Percentiles rank a stretch among this genome's conserved stretches.
Conservation (phyloP, 2,888 invertebrate species). For the Netelia melanura region DNA sequence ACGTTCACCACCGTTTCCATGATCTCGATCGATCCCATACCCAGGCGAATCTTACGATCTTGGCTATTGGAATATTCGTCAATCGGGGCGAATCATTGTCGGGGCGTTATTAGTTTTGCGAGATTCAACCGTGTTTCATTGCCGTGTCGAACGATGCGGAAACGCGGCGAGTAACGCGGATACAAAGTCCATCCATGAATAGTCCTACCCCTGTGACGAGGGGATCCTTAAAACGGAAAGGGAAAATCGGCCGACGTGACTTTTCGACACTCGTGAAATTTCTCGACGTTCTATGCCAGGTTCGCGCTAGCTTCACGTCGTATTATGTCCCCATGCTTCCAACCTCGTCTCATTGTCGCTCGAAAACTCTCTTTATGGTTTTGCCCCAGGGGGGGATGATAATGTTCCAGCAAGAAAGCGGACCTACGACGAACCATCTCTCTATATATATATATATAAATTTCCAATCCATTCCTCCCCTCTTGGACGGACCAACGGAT, state of each 20-base stretch:
- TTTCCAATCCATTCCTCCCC: conserved; percentile 20
- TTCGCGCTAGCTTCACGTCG: conserved; percentile 27
- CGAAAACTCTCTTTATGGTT: conserved; percentile 66
- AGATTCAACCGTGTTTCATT: conserved; percentile 58
- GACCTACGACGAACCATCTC: not conserved
- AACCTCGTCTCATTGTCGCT: conserved; percentile 67
- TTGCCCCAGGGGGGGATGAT: conserved; percentile 59
- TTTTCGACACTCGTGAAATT: conserved; percentile 69
- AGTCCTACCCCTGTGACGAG: conserved; percentile 9
- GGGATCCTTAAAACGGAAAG: not conserved
- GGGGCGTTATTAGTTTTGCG: conserved; percentile 53
- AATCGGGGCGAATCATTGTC: not conserved
- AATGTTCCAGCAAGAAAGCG: conserved; percentile 61
- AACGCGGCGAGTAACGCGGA: conserved; percentile 54
- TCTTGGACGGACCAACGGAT: conserved; percentile 65
- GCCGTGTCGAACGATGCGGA: conserved; percentile 66
- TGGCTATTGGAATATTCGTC: too few species aligned
- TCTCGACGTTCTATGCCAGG: conserved; percentile 57
- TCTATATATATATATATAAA: conserved; percentile 29
- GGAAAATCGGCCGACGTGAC: conserved; percentile 56
- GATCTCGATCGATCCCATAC: too few species aligned
- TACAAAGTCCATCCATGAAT: conserved; percentile 10
- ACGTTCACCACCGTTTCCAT: too few species aligned
- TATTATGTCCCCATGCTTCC: conserved; percentile 45
- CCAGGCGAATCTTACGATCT: too few species aligned